Conservation (phyloP, 1,140 invertebrate genomes). For the Alviniconcha marisindica region DNA sequence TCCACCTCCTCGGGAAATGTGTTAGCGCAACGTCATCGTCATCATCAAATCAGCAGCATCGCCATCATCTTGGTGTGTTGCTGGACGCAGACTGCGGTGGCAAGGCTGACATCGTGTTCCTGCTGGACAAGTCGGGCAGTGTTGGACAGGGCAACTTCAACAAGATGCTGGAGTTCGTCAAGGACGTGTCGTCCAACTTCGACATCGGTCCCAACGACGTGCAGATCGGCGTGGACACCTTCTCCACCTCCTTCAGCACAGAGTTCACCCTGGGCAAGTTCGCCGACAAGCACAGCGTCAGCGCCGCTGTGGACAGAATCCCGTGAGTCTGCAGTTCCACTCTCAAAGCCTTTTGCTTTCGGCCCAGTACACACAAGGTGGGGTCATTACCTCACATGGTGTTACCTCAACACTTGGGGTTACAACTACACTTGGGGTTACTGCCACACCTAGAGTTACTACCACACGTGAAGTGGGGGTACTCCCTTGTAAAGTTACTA, state of each 20-base stretch:
- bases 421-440: too few species aligned
- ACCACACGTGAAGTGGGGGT: too few species aligned
- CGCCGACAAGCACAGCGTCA: conserved; percentile 43
- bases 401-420: too few species aligned
- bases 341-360: too few species aligned
- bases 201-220: conserved; percentile 57
- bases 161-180: conserved; percentile 61
- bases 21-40: too few species aligned
- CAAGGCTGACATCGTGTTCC: conserved; percentile 63
- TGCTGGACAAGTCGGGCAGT: conserved; percentile 63
- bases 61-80: neutral
- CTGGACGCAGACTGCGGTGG: conserved; percentile 55
- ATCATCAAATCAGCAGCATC: too few species aligned
- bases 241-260: conserved; percentile 46
- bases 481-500: too few species aligned
- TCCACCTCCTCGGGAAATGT: too few species aligned
- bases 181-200: conserved; percentile 53
- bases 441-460: too few species aligned
- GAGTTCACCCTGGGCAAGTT: conserved; percentile 65
- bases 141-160: conserved; percentile 59
- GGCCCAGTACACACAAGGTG: too few species aligned
- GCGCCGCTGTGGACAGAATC: conserved; percentile 56
- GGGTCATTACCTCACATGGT: too few species aligned
- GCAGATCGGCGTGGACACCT: conserved; percentile 63
- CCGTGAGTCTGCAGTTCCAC: neutral